Conservation (phyloP, 2,113 vertebrate species). For the Tyrannus savana region DNA sequence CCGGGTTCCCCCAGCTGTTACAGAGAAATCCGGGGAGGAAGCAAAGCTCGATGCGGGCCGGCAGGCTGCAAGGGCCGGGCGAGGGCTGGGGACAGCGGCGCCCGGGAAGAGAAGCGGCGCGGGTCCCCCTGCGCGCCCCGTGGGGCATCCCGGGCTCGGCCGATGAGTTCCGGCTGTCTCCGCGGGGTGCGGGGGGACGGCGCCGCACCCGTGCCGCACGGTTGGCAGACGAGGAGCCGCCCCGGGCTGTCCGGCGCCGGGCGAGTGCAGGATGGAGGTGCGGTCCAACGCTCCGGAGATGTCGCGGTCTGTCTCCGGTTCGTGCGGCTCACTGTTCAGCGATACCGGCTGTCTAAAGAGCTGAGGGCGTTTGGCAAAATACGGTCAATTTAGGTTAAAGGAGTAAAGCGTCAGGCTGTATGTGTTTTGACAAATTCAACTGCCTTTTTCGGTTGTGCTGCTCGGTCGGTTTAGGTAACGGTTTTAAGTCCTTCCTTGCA, state of each 20-base stretch:
- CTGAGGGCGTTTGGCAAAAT: background rate
- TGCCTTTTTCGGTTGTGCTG: background rate
- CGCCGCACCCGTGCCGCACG: background rate
- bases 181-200: background rate
- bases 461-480: background rate
- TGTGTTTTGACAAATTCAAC: background rate
- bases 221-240: background rate
- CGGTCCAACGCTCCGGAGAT: fast-evolving
- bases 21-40: background rate
- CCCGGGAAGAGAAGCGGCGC: background rate
- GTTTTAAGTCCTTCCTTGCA: background rate
- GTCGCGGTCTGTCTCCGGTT: background rate
- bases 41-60: background rate
- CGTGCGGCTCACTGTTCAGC: fast-evolving
- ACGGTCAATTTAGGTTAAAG: fast-evolving
- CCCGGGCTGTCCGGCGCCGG: background rate
- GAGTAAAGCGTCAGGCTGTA: background rate
- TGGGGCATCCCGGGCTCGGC: background rate
- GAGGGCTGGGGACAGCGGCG: background rate
- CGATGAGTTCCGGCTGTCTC: background rate
- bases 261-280: background rate
- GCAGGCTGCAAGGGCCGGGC: background rate
- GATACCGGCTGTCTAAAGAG: fast-evolving
- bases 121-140: background rate
- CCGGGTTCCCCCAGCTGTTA: background rate